These are phyloP conservation scores for Cremastinae sp. DNA, from an alignment of 2,888 invertebrate genomes.

Conservation along the genomic window DNA sequence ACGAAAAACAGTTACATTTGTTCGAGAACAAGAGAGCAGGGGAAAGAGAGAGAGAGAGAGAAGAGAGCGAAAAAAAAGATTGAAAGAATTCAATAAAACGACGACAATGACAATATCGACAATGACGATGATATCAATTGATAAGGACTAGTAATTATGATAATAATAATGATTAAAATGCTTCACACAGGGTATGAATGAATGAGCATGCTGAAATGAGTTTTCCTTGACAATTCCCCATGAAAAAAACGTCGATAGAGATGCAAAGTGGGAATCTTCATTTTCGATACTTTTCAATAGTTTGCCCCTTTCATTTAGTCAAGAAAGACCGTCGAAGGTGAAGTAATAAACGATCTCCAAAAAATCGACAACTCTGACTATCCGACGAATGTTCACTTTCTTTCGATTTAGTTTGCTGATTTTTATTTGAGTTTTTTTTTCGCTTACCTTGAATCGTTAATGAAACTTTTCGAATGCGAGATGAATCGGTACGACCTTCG, in stretches of 20 bases:
- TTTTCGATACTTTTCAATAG: conserved; percentile 23
- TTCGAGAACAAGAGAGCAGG: conserved; percentile 50
- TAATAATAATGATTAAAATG: conserved; percentile 42
- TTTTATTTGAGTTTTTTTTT: conserved; percentile 17
- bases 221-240: conserved; percentile 27
- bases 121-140: conserved; percentile 25
- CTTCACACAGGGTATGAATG: conserved; percentile 38
- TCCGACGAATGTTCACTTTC: conserved; percentile 25
- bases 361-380: conserved; percentile 52
- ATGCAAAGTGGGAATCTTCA: conserved; percentile 8
- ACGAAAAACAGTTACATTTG: conserved; percentile 49
- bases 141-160: conserved; percentile 1
- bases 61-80: conserved; percentile 37
- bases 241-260: conserved; percentile 24
- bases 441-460: conserved; percentile 66
- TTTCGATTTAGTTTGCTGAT: background rate
- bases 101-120: conserved; percentile 37
- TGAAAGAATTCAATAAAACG: conserved; percentile 32
- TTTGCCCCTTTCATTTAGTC: conserved; percentile 14
- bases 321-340: conserved; percentile 62
- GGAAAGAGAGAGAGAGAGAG: conserved; percentile 53
- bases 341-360: conserved; percentile 61
- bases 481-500: conserved; percentile 53
- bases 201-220: conserved; percentile 52
- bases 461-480: conserved; percentile 58